A percentile compares a stretch with the other conserved stretches of the same genome.
Evolutionary conservation across 1,140 invertebrate species (phyloP).

Genomic region (Drosophila sucinea): DNA sequence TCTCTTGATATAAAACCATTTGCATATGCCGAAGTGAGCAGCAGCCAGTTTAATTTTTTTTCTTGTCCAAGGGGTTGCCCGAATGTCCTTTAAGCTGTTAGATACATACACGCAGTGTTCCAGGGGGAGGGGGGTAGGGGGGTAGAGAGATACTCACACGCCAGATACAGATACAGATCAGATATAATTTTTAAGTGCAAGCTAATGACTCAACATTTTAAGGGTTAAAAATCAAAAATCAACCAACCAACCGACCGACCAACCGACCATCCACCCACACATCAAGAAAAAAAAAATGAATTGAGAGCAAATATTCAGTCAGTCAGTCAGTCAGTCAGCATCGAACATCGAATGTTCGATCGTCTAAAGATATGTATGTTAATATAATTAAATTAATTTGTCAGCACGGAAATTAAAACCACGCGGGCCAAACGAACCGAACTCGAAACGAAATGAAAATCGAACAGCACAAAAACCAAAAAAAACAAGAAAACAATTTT

Average conservation of each 20-base stretch:
- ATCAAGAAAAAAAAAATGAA: constrained; percentile 22
- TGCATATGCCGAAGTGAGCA: constrained; percentile 77
- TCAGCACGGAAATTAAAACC: constrained; percentile 80
- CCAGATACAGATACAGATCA: constrained; percentile 47
- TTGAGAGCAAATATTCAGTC: constrained; percentile 29
- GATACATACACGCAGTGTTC: constrained; percentile 30
- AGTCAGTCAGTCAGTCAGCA: constrained; percentile 14
- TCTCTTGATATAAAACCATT: constrained; percentile 40
- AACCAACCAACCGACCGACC: constrained; percentile 28
- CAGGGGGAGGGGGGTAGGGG: constrained; percentile 14
- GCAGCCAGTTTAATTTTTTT: constrained; percentile 20
- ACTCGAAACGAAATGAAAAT: constrained; percentile 72
- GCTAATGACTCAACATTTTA: constrained; percentile 69
- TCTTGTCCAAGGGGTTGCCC: constrained; percentile 51
- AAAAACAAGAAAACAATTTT: not conserved
- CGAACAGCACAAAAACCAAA: constrained; percentile 66
- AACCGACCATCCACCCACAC: constrained; percentile 22
- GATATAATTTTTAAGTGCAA: constrained; percentile 77
- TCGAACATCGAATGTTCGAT: constrained; percentile 69
- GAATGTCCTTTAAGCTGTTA: constrained; percentile 51
- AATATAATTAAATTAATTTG: constrained; percentile 82
- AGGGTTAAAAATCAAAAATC: constrained; percentile 65
- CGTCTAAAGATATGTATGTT: constrained; percentile 77
- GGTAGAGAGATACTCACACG: constrained; percentile 33
- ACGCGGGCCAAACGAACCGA: constrained; percentile 44